Base-by-base conservation (phyloP, 2,888 invertebrate species). In the Apoda limacodes region DNA sequence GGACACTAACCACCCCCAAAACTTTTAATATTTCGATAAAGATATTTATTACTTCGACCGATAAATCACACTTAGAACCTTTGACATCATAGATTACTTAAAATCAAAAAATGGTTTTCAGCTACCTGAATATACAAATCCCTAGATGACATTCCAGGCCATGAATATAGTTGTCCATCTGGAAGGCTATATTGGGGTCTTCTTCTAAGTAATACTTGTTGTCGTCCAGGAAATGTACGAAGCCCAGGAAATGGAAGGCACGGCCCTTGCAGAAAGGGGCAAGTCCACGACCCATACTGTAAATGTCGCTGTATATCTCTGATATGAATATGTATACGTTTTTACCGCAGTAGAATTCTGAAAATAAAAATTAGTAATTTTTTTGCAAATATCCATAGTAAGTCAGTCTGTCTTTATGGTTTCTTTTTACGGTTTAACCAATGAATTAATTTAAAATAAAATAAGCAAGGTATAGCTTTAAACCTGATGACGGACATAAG, bases 281-380 rank as follows among this genome's bases (percentile, higher is more conserved):
- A 0, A 55, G 33, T 0, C 76, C 75, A 3, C 49, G 51, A 0
- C 76, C 80, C 66, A 78, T 71, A 39, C 60, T 54, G 49, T 78
- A 78, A 10, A 80, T 74, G 25, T 80, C 80, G 17, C 69, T 75
- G 57, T 78, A 80, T 1, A 70, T 35, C 42, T 78, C 75, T 1
- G 78, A 78, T 2, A 70, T 17, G 42, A 80, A 78, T 5, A 80
- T 52, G 50, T 80, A 80, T 0, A 76, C 71, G 46, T 80, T 78
- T 39, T 66, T 75, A 4, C 78, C 78, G 47, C 78, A 80, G 52
- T 75, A 76, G 52, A 48, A 80, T 33, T 78, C 78, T 80, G 56
- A 2, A 50, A 55, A 14, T 13, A 11, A 30, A 5, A 9, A 11
- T 20, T 12, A 11, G 4, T 9, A 4, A 14, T 24, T 4, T 22